phyloP scores from a whole-genome alignment of 2,113 vertebrate species.

The Xiphophorus maculatus region DNA sequence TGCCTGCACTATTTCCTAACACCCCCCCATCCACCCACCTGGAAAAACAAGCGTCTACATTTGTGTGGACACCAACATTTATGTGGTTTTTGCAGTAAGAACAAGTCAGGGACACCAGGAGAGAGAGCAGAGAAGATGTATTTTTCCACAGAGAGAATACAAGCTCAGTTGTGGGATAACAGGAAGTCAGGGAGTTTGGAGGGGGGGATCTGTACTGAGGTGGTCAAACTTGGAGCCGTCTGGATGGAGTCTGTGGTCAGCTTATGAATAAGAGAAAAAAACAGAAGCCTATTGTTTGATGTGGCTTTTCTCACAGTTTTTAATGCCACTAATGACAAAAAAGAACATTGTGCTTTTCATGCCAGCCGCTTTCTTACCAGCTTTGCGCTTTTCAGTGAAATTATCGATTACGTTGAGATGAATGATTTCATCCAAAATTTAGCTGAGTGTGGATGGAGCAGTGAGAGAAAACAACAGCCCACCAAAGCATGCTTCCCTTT shows the following conservation, averaged over 20 bases:
- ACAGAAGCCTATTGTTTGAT: slow-evolving; percentile 41
- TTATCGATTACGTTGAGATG: slow-evolving; percentile 27
- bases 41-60: slow-evolving; percentile 46
- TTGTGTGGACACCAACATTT: slow-evolving; percentile 62
- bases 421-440: slow-evolving; percentile 49
- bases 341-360: slow-evolving; percentile 19
- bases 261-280: slow-evolving; percentile 46
- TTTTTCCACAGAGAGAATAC: slow-evolving; percentile 57
- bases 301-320: slow-evolving; percentile 37
- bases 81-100: slow-evolving; percentile 64
- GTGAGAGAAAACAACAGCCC: slow-evolving; percentile 29
- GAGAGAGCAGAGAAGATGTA: slow-evolving; percentile 14
- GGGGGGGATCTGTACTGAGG: slow-evolving; percentile 62
- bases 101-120: slow-evolving; percentile 24
- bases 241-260: slow-evolving; percentile 82
- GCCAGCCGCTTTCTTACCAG: slow-evolving; percentile 1
- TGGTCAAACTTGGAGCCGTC: slow-evolving; percentile 76
- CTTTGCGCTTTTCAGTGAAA: slow-evolving; percentile 20
- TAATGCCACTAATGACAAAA: slow-evolving; percentile 28
- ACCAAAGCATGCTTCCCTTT: slow-evolving; percentile 41
- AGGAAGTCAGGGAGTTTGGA: slow-evolving; percentile 71
- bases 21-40: background rate
- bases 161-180: slow-evolving; percentile 66
- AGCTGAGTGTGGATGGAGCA: slow-evolving; percentile 19
- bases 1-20: slow-evolving; percentile 1